A percentile compares a stretch with the other conserved stretches of the same genome.
Conservation (phyloP, 1,140 invertebrate genomes). For the Leptinotarsa texana region DNA sequence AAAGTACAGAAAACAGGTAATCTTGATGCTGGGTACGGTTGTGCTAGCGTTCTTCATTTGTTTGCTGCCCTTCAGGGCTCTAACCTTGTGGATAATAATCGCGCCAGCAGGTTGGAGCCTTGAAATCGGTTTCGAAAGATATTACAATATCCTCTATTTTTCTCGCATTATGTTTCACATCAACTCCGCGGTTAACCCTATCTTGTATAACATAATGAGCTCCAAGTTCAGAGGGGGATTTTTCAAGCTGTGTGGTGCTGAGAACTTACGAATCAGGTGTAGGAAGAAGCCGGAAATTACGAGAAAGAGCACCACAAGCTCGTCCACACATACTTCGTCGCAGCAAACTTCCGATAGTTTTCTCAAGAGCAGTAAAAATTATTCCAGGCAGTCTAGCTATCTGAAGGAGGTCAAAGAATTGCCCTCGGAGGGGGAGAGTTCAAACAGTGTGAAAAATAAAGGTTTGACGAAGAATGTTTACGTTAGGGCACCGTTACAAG, state of each 20-base stretch:
- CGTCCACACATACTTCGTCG: constrained; percentile 50
- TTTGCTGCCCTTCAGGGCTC: constrained; percentile 81
- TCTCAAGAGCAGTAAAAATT: constrained; percentile 44
- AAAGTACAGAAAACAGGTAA: constrained; percentile 76
- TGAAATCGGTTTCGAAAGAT: constrained; percentile 73
- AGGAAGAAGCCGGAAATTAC: constrained; percentile 47
- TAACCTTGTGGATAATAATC: constrained; percentile 84
- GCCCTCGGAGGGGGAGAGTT: constrained; percentile 28
- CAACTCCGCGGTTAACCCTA: constrained; percentile 88
- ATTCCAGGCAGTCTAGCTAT: constrained; percentile 43
- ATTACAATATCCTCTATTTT: constrained; percentile 85
- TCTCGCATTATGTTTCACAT: constrained; percentile 85
- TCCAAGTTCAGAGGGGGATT: constrained; percentile 88
- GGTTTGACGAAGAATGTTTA: constrained; percentile 37
- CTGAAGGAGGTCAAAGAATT: constrained; percentile 47
- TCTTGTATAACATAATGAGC: constrained; percentile 89
- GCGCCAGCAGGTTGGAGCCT: constrained; percentile 66
- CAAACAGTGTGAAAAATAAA: constrained; percentile 29
- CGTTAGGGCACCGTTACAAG: constrained; percentile 43
- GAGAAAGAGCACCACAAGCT: constrained; percentile 52
- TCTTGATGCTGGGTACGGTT: constrained; percentile 87
- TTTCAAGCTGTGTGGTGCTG: constrained; percentile 61
- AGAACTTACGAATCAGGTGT: constrained; percentile 40
- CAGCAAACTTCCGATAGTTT: constrained; percentile 52
- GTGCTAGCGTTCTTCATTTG: constrained; percentile 91